Evolutionary conservation across 2,797 vertebrate genomes (phyloP).

Genomic region (Aulostomus chinensis): DNA sequence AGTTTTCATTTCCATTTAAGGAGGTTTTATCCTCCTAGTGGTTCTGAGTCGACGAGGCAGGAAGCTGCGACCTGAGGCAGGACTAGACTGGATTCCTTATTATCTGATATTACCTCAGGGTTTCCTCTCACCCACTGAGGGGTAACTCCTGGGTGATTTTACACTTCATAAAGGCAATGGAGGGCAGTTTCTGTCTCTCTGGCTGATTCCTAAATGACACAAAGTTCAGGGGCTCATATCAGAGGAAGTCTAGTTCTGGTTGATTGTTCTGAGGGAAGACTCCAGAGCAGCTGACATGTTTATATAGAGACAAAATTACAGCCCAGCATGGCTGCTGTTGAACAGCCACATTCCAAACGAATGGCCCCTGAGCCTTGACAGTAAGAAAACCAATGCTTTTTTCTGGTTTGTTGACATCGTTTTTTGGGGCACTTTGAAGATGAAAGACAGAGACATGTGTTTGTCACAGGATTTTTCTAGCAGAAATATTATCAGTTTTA

Average conservation of each 20-base stretch:
- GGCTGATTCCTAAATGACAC: neutral
- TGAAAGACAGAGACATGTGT: too few relatives aligned
- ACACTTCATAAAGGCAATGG: neutral
- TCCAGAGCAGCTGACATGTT: neutral
- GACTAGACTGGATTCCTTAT: too few relatives aligned
- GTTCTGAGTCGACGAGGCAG: conserved; percentile 5
- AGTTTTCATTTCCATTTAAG: conserved; percentile 1
- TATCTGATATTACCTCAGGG: conserved; percentile 34
- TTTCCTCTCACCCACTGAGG: conserved; percentile 14
- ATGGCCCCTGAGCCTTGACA: too few relatives aligned
- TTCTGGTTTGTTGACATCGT: too few relatives aligned
- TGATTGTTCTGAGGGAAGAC: too few relatives aligned
- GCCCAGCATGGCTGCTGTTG: neutral
- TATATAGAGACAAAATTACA: neutral
- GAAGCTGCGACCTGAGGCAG: conserved; percentile 20
- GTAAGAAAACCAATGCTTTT: too few relatives aligned
- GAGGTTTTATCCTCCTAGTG: conserved; percentile 31
- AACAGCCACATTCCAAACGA: too few relatives aligned
- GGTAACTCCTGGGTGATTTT: neutral
- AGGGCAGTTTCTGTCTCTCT: neutral
- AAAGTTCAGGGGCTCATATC: neutral
- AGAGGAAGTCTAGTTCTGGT: too few relatives aligned
- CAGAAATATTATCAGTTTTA: too few relatives aligned
- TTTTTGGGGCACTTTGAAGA: too few relatives aligned
- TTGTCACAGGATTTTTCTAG: too few relatives aligned